Evolutionary conservation across 2,797 vertebrate genomes (phyloP), one percentile per base, ranked within the genome.

Genomic region (Xenops minutus): DNA sequence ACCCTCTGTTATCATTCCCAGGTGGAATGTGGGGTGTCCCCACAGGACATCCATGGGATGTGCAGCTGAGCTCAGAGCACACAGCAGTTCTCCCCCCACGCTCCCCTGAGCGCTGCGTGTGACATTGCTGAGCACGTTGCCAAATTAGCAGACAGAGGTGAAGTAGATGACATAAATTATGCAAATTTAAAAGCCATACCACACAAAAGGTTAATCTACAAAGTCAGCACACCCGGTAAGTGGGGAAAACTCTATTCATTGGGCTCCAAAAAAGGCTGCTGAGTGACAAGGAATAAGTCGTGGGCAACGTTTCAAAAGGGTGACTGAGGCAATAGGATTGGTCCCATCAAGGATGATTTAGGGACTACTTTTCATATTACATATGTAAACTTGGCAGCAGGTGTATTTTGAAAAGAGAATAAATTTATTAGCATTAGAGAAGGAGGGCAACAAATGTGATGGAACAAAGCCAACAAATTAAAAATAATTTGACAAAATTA

Each of bases 401-500:
- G 56, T 55, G 20, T 83, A 30, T 86, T 95, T 94, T 88, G 55
- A 81, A 86, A 80, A 91, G 85, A 64, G 73, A 86, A 88, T 75
- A 59, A 69, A 89, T 93, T 69, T 93, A 75, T 79, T 85, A 75
- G 14, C 91, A 56, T 67, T 34, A 48, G 69, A 39, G 37, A 95
- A 58, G 71, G 72, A 91, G 72, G 87, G 86, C 73, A 87, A 88
- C 76, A 95, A 97, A 62, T 84, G 82, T 68, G 81, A 72, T 79
- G 91, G 91, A 97, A 78, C 72, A 92, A 52, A 97, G 95, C 94
- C 94, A 96, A 80, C 72, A 66, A 93, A 90, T 95, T 96, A 95
- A 88, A 92, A 96, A 96, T 94, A 95, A 94, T 98, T 96, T 97
- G 93, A 90, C 49, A 37, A 97, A 96, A 97, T 98, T 97, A 97